A percentile compares a stretch with the other conserved stretches of the same genome.
Conservation (phyloP, 2,113 vertebrate species). For the Indicator maculatus region DNA sequence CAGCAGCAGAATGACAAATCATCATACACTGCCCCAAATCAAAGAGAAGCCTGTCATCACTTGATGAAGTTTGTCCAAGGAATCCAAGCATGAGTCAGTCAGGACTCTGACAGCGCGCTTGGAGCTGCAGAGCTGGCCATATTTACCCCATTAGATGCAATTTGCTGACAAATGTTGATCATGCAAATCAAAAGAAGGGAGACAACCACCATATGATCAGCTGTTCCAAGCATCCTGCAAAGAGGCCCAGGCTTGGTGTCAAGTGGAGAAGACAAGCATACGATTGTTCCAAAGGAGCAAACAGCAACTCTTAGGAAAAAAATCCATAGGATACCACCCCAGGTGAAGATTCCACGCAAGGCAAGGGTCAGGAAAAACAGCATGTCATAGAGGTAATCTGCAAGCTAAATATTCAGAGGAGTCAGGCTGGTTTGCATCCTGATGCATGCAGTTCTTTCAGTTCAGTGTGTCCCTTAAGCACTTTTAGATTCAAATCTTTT, state of each 20-base stretch:
- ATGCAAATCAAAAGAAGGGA: constrained; percentile 81
- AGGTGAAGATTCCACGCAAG: constrained; percentile 72
- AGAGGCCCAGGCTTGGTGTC: constrained; percentile 72
- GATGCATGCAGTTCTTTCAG: background rate
- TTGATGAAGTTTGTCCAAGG: background rate
- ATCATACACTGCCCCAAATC: background rate
- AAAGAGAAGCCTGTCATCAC: background rate
- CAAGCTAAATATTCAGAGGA: constrained; percentile 66
- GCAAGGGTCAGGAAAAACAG: constrained; percentile 74
- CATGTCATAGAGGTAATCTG: constrained; percentile 80
- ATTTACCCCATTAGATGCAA: constrained; percentile 66
- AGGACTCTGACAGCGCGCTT: constrained; percentile 30
- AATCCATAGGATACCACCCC: constrained; percentile 77
- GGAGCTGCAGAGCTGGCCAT: constrained; percentile 15
- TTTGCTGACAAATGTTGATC: constrained; percentile 82
- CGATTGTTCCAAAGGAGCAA: constrained; percentile 76
- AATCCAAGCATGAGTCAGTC: background rate
- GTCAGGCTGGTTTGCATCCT: background rate
- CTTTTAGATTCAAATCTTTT: background rate
- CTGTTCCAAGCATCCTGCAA: constrained; percentile 72
- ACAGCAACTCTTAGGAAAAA: constrained; percentile 80
- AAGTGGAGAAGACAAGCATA: constrained; percentile 73
- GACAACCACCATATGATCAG: constrained; percentile 81
- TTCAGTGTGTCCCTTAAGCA: background rate
- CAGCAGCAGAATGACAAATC: background rate